Percentiles rank a stretch among this genome's conserved stretches.
Evolutionary conservation across 1,140 invertebrate species (phyloP).

Genomic region (Procambarus virginalis): DNA sequence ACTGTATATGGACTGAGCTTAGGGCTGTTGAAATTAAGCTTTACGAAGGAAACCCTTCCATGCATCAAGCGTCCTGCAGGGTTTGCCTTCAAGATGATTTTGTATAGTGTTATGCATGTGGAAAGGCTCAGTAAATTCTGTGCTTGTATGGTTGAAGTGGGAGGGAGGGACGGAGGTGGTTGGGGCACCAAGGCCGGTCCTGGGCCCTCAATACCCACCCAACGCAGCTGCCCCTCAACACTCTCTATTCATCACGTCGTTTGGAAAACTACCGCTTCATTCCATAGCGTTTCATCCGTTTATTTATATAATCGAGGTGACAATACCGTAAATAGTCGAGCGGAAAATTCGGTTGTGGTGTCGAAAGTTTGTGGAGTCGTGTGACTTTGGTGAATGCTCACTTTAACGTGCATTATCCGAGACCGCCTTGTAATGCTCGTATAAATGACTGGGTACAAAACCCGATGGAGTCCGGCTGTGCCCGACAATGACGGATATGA

Average conservation of each 20-base stretch:
- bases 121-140: not conserved
- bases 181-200: not conserved
- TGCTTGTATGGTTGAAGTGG: not conserved
- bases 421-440: slow-evolving; percentile 61
- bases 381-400: slow-evolving; percentile 35
- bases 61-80: too few species aligned
- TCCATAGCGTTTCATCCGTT: slow-evolving; percentile 55
- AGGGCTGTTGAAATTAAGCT: too few species aligned
- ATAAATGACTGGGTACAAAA: slow-evolving; percentile 59
- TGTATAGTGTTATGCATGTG: not conserved
- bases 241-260: slow-evolving; percentile 50
- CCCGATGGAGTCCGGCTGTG: slow-evolving; percentile 48
- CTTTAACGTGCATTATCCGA: slow-evolving; percentile 63
- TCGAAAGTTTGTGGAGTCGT: slow-evolving; percentile 34
- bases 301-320: slow-evolving; percentile 31
- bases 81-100: too few species aligned
- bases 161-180: not conserved
- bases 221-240: slow-evolving; percentile 35
- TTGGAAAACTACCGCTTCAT: slow-evolving; percentile 48
- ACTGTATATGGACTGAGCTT: too few species aligned
- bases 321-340: slow-evolving; percentile 41
- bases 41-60: too few species aligned
- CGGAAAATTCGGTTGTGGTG: slow-evolving; percentile 53
- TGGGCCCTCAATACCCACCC: slow-evolving; percentile 33
- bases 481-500: slow-evolving; percentile 52